phyloP scores from a whole-genome alignment of 2,888 invertebrate species.

The Caradrina clavipalpis region DNA sequence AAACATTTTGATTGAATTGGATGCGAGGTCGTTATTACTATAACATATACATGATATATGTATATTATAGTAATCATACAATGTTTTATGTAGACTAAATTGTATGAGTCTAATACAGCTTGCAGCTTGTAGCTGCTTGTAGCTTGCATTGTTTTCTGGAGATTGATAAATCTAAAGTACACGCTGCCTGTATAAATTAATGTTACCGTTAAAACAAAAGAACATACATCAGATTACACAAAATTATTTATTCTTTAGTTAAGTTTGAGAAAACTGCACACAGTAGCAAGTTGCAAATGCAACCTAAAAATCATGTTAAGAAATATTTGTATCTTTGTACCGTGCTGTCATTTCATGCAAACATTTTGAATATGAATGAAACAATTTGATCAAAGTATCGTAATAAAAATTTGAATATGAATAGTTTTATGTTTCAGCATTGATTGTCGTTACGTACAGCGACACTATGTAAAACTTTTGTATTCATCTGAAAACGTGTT shows the following conservation, averaged over 20 bases:
- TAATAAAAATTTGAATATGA: slow-evolving; percentile 15
- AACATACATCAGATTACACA: slow-evolving; percentile 2
- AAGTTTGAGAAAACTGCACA: neutral
- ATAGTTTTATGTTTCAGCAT: slow-evolving; percentile 25
- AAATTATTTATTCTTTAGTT: slow-evolving; percentile 7
- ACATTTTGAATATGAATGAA: slow-evolving; percentile 9
- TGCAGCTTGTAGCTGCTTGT: neutral
- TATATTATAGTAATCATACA: neutral
- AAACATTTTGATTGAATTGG: neutral
- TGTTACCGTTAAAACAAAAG: neutral
- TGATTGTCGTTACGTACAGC: slow-evolving; percentile 15
- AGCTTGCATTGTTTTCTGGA: neutral
- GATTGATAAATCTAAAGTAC: neutral
- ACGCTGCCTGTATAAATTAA: neutral
- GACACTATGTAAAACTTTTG: slow-evolving; percentile 16
- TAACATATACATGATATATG: no score
- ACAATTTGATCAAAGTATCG: slow-evolving; percentile 8
- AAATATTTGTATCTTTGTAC: slow-evolving; percentile 16
- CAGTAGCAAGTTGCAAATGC: slow-evolving; percentile 5
- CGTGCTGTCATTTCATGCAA: slow-evolving; percentile 13
- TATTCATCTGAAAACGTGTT: slow-evolving; percentile 10
- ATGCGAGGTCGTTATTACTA: neutral
- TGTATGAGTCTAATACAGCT: neutral
- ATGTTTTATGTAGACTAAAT: neutral
- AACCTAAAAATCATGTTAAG: neutral